Evolutionary conservation across 2,113 vertebrate genomes (phyloP).

Genomic region (Sebastes fasciatus): DNA sequence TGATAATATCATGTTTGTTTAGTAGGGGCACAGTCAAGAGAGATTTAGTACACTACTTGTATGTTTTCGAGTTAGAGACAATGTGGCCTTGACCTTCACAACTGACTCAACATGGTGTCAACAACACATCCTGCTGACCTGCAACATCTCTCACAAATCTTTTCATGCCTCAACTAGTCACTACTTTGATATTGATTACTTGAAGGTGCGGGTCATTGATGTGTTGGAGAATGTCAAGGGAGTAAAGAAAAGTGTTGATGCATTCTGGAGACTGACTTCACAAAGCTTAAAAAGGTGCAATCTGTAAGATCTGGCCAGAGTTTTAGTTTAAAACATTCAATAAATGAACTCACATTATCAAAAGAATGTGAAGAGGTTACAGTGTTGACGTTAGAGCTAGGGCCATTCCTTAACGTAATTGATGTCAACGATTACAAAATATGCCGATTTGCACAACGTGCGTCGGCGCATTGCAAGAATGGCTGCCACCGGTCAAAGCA

Average conservation of each 20-base stretch:
- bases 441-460: too few species aligned
- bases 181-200: slow-evolving; percentile 36
- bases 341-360: too few species aligned
- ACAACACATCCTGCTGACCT: slow-evolving; percentile 29
- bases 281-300: not conserved
- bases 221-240: slow-evolving; percentile 33
- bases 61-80: not conserved
- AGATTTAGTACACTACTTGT: not conserved
- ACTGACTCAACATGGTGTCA: slow-evolving; percentile 16
- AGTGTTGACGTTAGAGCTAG: too few species aligned
- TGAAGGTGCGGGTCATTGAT: slow-evolving; percentile 26
- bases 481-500: too few species aligned
- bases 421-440: too few species aligned
- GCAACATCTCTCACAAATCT: slow-evolving; percentile 26
- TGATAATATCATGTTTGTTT: not conserved
- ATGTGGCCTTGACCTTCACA: slow-evolving; percentile 28
- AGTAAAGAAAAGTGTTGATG: not conserved
- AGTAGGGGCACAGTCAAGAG: not conserved
- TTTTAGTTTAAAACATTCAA: too few species aligned
- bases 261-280: slow-evolving; percentile 1
- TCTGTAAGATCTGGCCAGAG: too few species aligned
- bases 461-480: too few species aligned
- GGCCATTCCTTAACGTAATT: too few species aligned
- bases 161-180: slow-evolving; percentile 39
- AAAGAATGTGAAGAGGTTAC: too few species aligned